Evolutionary conservation across 1,140 invertebrate genomes (phyloP), one percentile per base, ranked within the genome.

Genomic region (Lepidostoma basale): DNA sequence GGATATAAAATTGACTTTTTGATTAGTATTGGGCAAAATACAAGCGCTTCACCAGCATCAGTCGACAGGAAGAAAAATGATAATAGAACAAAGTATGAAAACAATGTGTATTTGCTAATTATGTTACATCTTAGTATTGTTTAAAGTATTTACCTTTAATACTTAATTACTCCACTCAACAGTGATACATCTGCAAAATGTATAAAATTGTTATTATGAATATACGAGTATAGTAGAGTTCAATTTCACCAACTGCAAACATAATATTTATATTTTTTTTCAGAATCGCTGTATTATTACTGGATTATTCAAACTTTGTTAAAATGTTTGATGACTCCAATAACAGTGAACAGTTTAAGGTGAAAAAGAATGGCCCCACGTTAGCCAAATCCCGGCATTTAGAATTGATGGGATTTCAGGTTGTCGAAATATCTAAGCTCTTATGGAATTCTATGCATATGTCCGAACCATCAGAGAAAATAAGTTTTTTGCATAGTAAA

Each of bases 371-470:
- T 39, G 58, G 67, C 25, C 33, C 30, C n/a, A 62, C 36, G 6
- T 23, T 30, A 39, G 28, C 62, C 23, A 23, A 47, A 22, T 28
- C 9, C 12, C 42, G 67, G n/a, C 68, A 69, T 47, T 39, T 69
- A 18, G 68, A 69, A 60, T 14, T 56, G 18, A 30, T 69, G 28
- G 68, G 68, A 12, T 69, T 58, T 39, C 49, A 9, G 10, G 68
- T 69, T 56, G 20, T 69, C 8, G 68, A 69, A 49, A 69, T 69
- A 64, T 25, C 68, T 3, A 16, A 45, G 18, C 22, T 40, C 0
- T 65, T 69, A 23, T 69, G 68, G 68, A 59, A 69, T 22, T 65
- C 68, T 10, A 69, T 69, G 68, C 33, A 69, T 59, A 69, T 69
- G 68, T 16, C 52, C 1, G 68, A 69, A 52, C 68, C 68, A 9